These are phyloP conservation scores for Latheticus oryzae DNA, from an alignment of 2,888 invertebrate genomes.

Conservation along the genomic window DNA sequence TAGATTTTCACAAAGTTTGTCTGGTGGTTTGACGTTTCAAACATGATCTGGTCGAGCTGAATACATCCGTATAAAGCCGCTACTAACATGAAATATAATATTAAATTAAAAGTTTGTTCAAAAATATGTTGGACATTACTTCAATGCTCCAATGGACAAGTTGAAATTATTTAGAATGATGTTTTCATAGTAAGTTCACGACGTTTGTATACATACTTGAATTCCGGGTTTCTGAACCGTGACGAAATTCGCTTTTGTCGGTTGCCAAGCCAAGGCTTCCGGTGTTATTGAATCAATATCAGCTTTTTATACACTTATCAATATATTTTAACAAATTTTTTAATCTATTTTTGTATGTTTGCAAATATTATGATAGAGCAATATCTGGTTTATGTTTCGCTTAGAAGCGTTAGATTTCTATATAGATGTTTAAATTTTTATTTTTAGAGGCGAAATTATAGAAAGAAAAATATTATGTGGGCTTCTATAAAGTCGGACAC, in stretches of 20 bases:
- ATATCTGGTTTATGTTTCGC: too few relatives aligned
- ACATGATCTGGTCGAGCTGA: conserved; percentile 2
- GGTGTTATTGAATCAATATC: conserved; percentile 24
- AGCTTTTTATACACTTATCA: conserved; percentile 4
- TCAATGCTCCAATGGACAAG: not conserved
- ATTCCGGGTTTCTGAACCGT: conserved; percentile 26
- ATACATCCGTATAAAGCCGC: too few relatives aligned
- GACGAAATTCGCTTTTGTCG: conserved; percentile 24
- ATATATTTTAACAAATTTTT: conserved; percentile 19
- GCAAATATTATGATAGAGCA: too few relatives aligned
- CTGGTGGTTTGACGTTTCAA: too few relatives aligned
- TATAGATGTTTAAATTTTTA: too few relatives aligned
- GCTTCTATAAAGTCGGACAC: too few relatives aligned
- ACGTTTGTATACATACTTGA: conserved; percentile 6
- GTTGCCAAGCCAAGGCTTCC: conserved; percentile 13
- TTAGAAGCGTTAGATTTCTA: too few relatives aligned
- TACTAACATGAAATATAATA: too few relatives aligned
- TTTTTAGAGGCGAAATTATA: too few relatives aligned
- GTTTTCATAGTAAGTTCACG: conserved; percentile 6
- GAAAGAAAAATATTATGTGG: too few relatives aligned
- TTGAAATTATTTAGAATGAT: not conserved
- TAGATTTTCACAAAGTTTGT: too few relatives aligned
- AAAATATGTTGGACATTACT: not conserved
- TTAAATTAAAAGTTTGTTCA: not conserved
- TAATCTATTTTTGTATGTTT: too few relatives aligned